Conservation (phyloP, 2,797 vertebrate species). For the Protosalanx chinensis region DNA sequence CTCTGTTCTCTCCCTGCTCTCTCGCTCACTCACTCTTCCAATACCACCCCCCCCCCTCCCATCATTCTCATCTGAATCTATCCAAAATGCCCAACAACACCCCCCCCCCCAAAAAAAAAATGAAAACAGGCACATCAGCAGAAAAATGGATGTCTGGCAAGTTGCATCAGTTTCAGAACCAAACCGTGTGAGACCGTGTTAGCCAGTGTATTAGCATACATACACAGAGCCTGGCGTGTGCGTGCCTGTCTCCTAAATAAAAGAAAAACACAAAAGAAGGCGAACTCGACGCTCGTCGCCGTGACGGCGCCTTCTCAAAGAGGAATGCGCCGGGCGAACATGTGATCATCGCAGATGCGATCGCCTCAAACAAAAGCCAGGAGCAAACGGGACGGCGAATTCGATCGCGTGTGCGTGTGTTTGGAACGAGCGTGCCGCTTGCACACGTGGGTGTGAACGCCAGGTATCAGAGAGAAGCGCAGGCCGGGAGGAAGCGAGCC, state of each 20-base stretch:
- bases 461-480: slow-evolving; percentile 38
- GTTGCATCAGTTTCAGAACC: slow-evolving; percentile 76
- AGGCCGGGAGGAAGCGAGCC: slow-evolving; percentile 41
- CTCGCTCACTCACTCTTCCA: slow-evolving; percentile 32
- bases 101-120: slow-evolving; percentile 48
- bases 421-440: neutral
- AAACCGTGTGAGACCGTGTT: slow-evolving; percentile 74
- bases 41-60: neutral
- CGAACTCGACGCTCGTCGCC: slow-evolving; percentile 63
- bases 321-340: slow-evolving; percentile 71
- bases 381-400: slow-evolving; percentile 60
- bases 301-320: slow-evolving; percentile 72
- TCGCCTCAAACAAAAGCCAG: slow-evolving; percentile 71
- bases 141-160: slow-evolving; percentile 76
- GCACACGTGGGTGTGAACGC: neutral
- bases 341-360: slow-evolving; percentile 70
- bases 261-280: slow-evolving; percentile 56
- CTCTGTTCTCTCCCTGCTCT: slow-evolving; percentile 22
- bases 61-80: slow-evolving; percentile 17
- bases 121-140: slow-evolving; percentile 70
- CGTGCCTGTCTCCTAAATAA: slow-evolving; percentile 66
- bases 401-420: slow-evolving; percentile 19
- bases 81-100: slow-evolving; percentile 46
- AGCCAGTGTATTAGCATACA: slow-evolving; percentile 74
- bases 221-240: slow-evolving; percentile 67